These are phyloP conservation scores for Campopleginae sp. DNA, from an alignment of 2,888 invertebrate genomes.

Conservation along the genomic window DNA sequence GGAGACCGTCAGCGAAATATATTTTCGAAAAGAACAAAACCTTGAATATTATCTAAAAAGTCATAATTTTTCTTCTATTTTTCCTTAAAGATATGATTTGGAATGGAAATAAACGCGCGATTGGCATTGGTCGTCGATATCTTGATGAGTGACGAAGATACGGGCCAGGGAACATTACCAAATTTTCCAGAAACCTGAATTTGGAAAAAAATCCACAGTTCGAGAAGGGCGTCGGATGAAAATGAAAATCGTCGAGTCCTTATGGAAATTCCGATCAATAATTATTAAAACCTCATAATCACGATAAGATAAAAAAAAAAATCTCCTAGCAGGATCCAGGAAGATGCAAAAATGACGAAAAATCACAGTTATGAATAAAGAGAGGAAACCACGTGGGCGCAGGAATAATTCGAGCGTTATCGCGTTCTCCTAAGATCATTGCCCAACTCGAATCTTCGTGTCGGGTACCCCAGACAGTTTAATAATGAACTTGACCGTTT, in stretches of 20 bases:
- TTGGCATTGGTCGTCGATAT: not conserved
- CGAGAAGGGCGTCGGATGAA: not conserved
- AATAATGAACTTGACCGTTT: conserved; percentile 20
- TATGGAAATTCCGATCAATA: too few species aligned
- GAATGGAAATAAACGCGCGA: not conserved
- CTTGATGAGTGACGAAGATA: not conserved
- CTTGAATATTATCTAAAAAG: not conserved
- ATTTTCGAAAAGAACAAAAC: not conserved
- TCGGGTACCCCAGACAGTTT: not conserved
- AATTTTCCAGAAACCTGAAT: not conserved
- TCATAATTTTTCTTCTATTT: not conserved
- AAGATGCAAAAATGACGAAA: not conserved
- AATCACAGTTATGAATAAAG: not conserved
- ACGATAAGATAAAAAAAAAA: not conserved
- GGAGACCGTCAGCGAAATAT: too few species aligned
- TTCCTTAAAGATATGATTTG: not conserved
- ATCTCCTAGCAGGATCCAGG: not conserved
- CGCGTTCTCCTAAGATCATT: not conserved
- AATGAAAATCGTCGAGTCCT: too few species aligned
- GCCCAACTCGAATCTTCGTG: not conserved
- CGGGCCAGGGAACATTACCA: not conserved
- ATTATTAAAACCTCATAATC: too few species aligned
- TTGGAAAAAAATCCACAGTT: not conserved
- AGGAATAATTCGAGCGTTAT: conserved; percentile 6
- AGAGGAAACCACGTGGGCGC: not conserved